A percentile compares a stretch with the other conserved stretches of the same genome.
Evolutionary conservation across 2,797 vertebrate genomes (phyloP).

Genomic region (Podargus strigoides): DNA sequence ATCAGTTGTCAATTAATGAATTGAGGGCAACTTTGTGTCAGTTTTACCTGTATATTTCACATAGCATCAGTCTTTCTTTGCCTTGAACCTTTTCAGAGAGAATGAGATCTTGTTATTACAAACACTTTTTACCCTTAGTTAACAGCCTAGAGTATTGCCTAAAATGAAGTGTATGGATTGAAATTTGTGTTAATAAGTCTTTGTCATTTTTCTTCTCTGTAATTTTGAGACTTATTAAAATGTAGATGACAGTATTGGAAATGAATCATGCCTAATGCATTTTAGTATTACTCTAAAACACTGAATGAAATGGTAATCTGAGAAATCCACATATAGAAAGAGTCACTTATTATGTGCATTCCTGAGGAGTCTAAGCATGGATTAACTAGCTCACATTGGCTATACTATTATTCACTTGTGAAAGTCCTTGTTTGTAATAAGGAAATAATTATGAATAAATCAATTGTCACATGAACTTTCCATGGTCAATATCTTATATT

Average conservation of each 20-base stretch:
- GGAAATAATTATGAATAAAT: neutral
- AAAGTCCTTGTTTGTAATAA: neutral
- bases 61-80: neutral
- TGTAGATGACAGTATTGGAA: neutral
- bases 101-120: neutral
- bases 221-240: constrained; percentile 7
- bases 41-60: neutral
- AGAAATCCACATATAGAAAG: neutral
- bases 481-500: neutral
- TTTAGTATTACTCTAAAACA: constrained; percentile 9
- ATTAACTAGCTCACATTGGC: neutral
- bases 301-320: neutral
- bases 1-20: neutral
- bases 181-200: neutral
- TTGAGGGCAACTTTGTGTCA: neutral
- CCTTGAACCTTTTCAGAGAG: neutral
- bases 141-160: neutral
- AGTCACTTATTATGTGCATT: neutral
- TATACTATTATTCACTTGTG: neutral
- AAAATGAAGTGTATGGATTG: neutral
- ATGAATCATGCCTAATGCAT: neutral
- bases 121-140: neutral
- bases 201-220: neutral
- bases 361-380: neutral
- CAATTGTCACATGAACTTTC: neutral